Base-by-base conservation (phyloP, 2,797 vertebrate genomes). In the Diplodus puntazzo region DNA sequence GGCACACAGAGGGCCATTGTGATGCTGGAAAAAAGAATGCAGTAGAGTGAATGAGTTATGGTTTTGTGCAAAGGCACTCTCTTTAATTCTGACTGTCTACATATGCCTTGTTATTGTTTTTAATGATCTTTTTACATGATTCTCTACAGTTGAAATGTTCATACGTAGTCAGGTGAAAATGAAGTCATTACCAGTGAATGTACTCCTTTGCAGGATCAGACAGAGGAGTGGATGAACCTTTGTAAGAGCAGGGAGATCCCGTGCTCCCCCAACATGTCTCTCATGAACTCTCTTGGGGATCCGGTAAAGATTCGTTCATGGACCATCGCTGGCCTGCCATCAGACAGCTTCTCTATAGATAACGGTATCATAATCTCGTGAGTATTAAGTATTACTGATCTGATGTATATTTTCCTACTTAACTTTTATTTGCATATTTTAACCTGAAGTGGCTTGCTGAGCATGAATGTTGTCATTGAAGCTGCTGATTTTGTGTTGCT, bases 361-460 rank as follows among this genome's bases (percentile, higher is more conserved):
- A 98, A 98, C 3, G 97, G 93, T 42, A 97, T 98, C 85, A 97
- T 98, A 76, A 97, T 97, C 82, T 97, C 95, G 96, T 99, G 91
- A 96, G 96, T 92, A 46, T 62, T 69, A n/a, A 72, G 48, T 43
- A 50, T 14, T 34, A 11, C 60, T 61, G 10, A 46, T 53, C 46
- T 2, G 8, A 54, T 39, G 39, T 11, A 39, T 11, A 39, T 39
- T 39, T 39, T 39, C 10, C 39, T 39, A 39, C 39, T 39, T 39
- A 39, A 39, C 39, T 39, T 39, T 11, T 39, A 39, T 39, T 39
- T 39, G 39, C 11, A 11, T 39, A 39, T 34, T n/a, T 20, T 50
- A 73, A 30, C 50, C 30, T 18, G 57, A 46, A 62, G 11, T 50
- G 11, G 48, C 39, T 14, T 39, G 9, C 46, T 74, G 23, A 64